Evolutionary conservation across 2,888 invertebrate genomes (phyloP).

Genomic region (Patella depressa): DNA sequence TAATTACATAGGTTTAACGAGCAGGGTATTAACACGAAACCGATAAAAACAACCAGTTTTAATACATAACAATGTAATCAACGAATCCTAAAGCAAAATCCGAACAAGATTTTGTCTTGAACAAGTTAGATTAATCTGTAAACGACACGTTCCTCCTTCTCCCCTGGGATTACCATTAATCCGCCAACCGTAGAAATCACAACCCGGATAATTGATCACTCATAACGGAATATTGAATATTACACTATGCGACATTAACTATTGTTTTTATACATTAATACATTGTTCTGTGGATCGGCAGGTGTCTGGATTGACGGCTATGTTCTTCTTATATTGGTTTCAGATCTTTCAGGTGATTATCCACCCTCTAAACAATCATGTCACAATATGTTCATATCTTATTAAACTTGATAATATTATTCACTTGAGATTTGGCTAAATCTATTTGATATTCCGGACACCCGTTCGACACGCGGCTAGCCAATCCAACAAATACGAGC

Average conservation of each 20-base stretch:
- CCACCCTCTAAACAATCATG: neutral
- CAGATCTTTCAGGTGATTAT: slow-evolving; percentile 1
- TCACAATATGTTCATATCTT: neutral
- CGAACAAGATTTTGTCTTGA: neutral
- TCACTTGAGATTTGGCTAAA: neutral
- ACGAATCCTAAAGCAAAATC: no score
- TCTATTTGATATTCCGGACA: slow-evolving; percentile 6
- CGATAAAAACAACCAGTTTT: no score
- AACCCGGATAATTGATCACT: no score
- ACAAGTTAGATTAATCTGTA: neutral
- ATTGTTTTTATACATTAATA: no score
- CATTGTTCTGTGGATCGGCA: no score
- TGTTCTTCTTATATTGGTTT: slow-evolving; percentile 5
- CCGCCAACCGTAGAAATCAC: no score
- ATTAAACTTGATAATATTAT: neutral
- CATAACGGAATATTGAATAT: no score
- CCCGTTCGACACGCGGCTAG: neutral
- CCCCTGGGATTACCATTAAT: neutral
- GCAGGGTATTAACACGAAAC: neutral
- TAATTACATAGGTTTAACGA: slow-evolving; percentile 1
- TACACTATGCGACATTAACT: no score
- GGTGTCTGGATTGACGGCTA: neutral
- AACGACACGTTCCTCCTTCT: neutral
- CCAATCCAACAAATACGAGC: slow-evolving; percentile 4
- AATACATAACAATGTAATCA: no score